phyloP scores from a whole-genome alignment of 2,888 invertebrate species.

The Frankliniella fusca region DNA sequence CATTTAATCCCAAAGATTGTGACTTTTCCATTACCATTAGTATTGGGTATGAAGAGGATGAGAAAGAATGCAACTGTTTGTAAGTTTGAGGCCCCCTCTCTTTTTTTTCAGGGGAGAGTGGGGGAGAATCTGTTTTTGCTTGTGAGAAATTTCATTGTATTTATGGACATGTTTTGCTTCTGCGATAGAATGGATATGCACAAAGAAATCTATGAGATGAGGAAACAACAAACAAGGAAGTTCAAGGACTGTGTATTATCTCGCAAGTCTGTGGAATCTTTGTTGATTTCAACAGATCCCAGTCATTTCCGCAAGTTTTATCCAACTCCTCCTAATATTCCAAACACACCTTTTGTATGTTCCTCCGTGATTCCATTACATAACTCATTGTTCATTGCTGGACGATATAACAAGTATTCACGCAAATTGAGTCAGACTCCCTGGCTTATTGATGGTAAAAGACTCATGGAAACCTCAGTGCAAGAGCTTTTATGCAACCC shows the following conservation, averaged over 20 bases:
- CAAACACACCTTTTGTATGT: conserved; percentile 48
- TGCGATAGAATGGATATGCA: conserved; percentile 49
- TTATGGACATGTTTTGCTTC: conserved; percentile 28
- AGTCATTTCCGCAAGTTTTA: conserved; percentile 52
- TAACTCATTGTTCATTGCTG: conserved; percentile 61
- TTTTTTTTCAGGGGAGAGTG: too few relatives aligned
- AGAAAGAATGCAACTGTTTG: conserved; percentile 57
- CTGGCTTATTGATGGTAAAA: conserved; percentile 78
- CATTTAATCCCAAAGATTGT: conserved; percentile 54
- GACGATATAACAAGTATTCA: conserved; percentile 79
- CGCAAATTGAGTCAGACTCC: conserved; percentile 88
- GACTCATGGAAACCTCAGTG: conserved; percentile 80
- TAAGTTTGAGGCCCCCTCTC: conserved; percentile 42
- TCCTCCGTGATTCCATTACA: conserved; percentile 55
- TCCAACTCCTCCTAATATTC: conserved; percentile 53
- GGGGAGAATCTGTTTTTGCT: conserved; percentile 27
- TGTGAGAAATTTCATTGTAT: background rate
- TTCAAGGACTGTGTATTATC: conserved; percentile 57
- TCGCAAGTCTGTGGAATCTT: conserved; percentile 60
- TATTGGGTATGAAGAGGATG: conserved; percentile 54
- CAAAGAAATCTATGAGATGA: conserved; percentile 49
- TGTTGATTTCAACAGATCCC: conserved; percentile 51
- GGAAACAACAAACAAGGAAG: conserved; percentile 47
- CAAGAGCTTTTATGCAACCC: conserved; percentile 78
- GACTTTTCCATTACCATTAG: conserved; percentile 59